These are phyloP conservation scores for Notamacropus eugenii DNA, from an alignment of 2,797 vertebrate species.

Conservation along the genomic window DNA sequence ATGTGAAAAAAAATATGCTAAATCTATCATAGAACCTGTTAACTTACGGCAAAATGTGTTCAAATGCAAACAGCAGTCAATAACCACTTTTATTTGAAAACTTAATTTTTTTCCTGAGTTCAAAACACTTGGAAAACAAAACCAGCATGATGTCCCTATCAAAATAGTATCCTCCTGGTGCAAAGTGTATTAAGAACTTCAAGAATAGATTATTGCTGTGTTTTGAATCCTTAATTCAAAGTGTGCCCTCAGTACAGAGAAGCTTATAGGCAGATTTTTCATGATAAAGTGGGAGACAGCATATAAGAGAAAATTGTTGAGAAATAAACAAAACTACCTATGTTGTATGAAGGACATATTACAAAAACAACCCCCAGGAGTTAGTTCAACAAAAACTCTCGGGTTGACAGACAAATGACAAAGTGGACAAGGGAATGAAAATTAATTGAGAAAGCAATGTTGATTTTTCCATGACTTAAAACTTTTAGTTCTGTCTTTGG, in stretches of 20 bases:
- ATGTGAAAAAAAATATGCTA: conserved; percentile 38
- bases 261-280: conserved; percentile 68
- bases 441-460: neutral
- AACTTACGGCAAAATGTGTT: conserved; percentile 60
- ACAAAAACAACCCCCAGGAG: neutral
- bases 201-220: conserved; percentile 61
- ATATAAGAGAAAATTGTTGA: conserved; percentile 54
- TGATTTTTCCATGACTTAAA: neutral
- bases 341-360: conserved; percentile 21
- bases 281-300: conserved; percentile 47
- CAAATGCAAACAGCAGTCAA: conserved; percentile 50
- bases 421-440: neutral
- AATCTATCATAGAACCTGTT: conserved; percentile 43
- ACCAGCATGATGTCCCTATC: conserved; percentile 56
- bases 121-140: conserved; percentile 72
- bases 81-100: conserved; percentile 61
- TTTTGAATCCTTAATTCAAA: conserved; percentile 75
- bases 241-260: conserved; percentile 68
- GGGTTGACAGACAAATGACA: conserved; percentile 2
- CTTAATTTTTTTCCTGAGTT: conserved; percentile 53
- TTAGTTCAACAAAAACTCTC: neutral
- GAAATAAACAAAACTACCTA: conserved; percentile 65
- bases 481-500: neutral
- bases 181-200: conserved; percentile 55
- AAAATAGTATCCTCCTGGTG: conserved; percentile 31